A percentile compares a stretch with the other conserved stretches of the same genome.
Conservation (phyloP, 2,888 invertebrate species). For the Caenorhabditis sp. region DNA sequence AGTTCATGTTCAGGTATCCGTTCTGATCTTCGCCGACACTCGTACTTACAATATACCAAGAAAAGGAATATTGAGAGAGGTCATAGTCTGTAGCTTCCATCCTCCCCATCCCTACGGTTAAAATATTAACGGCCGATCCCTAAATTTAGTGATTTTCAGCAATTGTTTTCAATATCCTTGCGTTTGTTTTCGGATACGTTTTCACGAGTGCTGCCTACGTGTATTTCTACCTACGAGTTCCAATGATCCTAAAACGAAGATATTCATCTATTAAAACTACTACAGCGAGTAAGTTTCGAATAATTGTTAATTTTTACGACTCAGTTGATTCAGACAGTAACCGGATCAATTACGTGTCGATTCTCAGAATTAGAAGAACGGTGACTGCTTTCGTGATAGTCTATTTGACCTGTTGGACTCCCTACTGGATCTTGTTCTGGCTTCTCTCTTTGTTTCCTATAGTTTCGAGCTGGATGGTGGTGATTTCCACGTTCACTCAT, state of each 20-base stretch:
- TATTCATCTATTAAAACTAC: constrained; percentile 47
- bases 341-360: constrained; percentile 52
- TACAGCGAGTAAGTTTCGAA: constrained; percentile 13
- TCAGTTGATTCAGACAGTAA: constrained; percentile 26
- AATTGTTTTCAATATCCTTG: constrained; percentile 57
- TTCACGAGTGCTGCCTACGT: constrained; percentile 64
- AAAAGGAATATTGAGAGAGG: constrained; percentile 11
- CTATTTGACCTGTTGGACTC: constrained; percentile 68
- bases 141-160: constrained; percentile 36
- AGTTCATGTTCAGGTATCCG: too few relatives aligned
- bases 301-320: neutral
- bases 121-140: too few relatives aligned
- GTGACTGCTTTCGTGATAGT: constrained; percentile 65
- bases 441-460: constrained; percentile 46
- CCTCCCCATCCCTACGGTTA: constrained; percentile 52
- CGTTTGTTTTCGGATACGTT: constrained; percentile 63
- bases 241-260: constrained; percentile 57
- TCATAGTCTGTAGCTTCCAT: constrained; percentile 51
- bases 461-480: constrained; percentile 58
- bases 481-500: constrained; percentile 57
- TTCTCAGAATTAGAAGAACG: constrained; percentile 60
- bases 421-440: constrained; percentile 69
- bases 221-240: constrained; percentile 66
- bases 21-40: constrained; percentile 32
- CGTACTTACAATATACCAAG: constrained; percentile 17